Evolutionary conservation across 2,888 invertebrate species (phyloP).

Genomic region (Quadriops clusia): DNA sequence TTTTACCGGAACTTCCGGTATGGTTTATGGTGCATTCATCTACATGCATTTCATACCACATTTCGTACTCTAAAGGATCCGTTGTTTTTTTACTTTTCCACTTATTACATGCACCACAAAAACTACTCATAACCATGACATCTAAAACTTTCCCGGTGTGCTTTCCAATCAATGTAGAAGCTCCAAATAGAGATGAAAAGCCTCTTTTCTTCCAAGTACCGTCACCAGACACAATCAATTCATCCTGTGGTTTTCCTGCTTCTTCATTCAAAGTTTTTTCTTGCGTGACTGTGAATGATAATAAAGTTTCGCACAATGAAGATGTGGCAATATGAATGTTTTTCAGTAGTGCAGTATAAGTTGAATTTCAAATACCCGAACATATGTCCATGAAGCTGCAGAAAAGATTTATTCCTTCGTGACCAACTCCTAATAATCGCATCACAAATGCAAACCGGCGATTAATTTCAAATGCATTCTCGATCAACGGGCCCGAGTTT

Average conservation of each 20-base stretch:
- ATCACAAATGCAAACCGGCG: too few species aligned
- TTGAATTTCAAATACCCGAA: too few species aligned
- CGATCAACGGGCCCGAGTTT: too few species aligned
- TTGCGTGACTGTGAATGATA: constrained; percentile 5
- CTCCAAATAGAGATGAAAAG: constrained; percentile 19
- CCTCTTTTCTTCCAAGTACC: constrained; percentile 19
- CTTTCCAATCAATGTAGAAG: constrained; percentile 18
- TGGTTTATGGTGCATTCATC: constrained; percentile 16
- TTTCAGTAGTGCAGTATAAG: too few species aligned
- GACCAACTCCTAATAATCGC: too few species aligned
- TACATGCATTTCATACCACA: constrained; percentile 14
- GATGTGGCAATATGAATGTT: constrained; percentile 8
- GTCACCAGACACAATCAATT: constrained; percentile 17
- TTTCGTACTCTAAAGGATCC: constrained; percentile 13
- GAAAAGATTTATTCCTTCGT: too few species aligned
- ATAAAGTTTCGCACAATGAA: constrained; percentile 6
- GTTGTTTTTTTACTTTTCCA: constrained; percentile 10
- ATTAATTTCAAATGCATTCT: too few species aligned
- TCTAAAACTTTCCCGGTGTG: constrained; percentile 19
- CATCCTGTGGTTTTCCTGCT: constrained; percentile 7
- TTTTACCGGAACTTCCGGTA: constrained; percentile 16
- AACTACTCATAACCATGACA: constrained; percentile 10
- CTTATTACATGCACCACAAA: constrained; percentile 7
- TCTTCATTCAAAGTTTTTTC: constrained; percentile 9
- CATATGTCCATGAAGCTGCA: too few species aligned